These are phyloP conservation scores for Heliconius charithonia DNA, from an alignment of 2,888 invertebrate genomes.

Conservation along the genomic window DNA sequence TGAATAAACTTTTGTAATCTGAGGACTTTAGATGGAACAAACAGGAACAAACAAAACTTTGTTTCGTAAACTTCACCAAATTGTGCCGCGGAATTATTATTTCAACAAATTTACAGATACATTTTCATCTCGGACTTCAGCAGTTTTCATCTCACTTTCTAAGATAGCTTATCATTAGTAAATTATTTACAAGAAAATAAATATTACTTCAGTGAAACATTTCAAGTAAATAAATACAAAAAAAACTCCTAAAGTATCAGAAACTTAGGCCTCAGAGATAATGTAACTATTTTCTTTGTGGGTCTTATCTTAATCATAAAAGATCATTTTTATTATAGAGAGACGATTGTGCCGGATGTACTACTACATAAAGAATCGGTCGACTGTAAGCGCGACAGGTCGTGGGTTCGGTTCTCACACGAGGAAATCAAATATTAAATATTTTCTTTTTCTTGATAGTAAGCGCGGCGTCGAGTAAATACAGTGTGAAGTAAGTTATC, in stretches of 20 bases:
- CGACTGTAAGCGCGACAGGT: too few relatives aligned
- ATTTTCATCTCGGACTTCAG: constrained; percentile 31
- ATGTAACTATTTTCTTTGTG: background rate
- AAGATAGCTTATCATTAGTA: constrained; percentile 8
- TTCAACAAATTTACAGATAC: constrained; percentile 43
- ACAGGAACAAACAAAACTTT: constrained; percentile 38
- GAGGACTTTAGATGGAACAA: constrained; percentile 9
- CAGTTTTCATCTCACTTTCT: background rate
- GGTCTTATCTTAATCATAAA: background rate
- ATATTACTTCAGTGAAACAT: background rate
- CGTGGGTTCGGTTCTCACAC: too few relatives aligned
- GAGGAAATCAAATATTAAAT: too few relatives aligned
- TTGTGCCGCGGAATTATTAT: constrained; percentile 40
- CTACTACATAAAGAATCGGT: too few relatives aligned
- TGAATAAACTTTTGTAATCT: constrained; percentile 38
- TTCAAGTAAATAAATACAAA: background rate
- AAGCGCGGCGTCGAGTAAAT: too few relatives aligned
- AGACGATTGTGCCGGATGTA: background rate
- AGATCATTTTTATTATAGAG: background rate
- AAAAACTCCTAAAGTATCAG: too few relatives aligned
- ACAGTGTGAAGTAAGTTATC: too few relatives aligned
- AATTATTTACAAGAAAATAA: background rate
- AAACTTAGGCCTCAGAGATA: background rate
- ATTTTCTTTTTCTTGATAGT: too few relatives aligned
- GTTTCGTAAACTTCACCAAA: constrained; percentile 38